Percentiles rank a stretch among this genome's conserved stretches.
phyloP scores from a whole-genome alignment of 2,113 vertebrate species.

The Symphodus melops region DNA sequence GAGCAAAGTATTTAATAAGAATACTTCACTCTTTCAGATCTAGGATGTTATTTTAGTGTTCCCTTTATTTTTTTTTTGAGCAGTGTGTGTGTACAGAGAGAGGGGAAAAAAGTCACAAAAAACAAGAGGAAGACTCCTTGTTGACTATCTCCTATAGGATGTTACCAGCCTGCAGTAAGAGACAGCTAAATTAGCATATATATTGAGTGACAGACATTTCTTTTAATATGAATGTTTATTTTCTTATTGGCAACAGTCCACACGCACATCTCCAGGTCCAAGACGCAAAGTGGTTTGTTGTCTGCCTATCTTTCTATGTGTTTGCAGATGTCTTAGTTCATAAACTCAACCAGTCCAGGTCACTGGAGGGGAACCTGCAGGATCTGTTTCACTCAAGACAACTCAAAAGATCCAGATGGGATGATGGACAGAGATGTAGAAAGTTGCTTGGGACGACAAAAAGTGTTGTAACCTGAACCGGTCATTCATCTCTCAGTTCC shows the following conservation, averaged over 20 bases:
- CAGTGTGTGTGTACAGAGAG: too few relatives aligned
- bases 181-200: background rate
- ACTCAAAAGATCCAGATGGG: constrained; percentile 5
- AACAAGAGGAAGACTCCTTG: background rate
- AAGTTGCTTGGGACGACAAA: background rate
- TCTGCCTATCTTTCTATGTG: background rate
- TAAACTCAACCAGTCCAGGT: constrained; percentile 7
- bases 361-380: constrained; percentile 1
- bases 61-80: too few relatives aligned
- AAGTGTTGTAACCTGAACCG: background rate
- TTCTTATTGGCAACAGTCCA: background rate
- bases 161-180: background rate
- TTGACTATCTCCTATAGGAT: background rate
- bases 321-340: constrained; percentile 15
- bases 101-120: too few relatives aligned
- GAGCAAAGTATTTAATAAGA: too few relatives aligned
- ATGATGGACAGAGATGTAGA: background rate
- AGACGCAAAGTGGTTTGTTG: constrained; percentile 3
- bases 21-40: too few relatives aligned
- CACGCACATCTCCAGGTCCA: rapidly evolving
- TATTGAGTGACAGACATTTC: too few relatives aligned
- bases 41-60: too few relatives aligned
- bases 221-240: background rate
- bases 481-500: constrained; percentile 1
- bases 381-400: background rate